A percentile compares a stretch with the other conserved stretches of the same genome.
Conservation (phyloP, 2,888 invertebrate species). For the Tridacna gigas region DNA sequence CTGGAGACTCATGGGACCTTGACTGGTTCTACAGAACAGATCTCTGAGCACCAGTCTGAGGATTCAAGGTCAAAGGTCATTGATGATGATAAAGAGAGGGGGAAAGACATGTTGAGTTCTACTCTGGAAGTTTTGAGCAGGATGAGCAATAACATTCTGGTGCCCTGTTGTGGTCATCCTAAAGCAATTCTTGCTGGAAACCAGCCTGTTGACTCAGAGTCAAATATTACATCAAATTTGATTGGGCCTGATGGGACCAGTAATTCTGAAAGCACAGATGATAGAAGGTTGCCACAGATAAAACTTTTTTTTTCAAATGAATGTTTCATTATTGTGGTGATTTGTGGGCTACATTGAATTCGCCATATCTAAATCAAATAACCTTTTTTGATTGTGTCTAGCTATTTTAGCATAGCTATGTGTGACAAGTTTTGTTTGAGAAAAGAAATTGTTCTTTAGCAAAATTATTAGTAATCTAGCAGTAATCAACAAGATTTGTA, state of each 20-base stretch:
- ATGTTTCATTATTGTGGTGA: too few relatives aligned
- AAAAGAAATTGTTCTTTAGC: too few relatives aligned
- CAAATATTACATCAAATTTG: slow-evolving; percentile 11
- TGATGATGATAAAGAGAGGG: not conserved
- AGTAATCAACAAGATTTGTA: too few relatives aligned
- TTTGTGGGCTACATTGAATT: too few relatives aligned
- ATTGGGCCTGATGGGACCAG: not conserved
- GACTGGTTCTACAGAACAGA: not conserved
- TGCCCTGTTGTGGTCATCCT: slow-evolving; percentile 22
- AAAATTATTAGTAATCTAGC: too few relatives aligned
- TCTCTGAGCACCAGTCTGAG: slow-evolving; percentile 17
- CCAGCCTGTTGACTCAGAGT: slow-evolving; percentile 5
- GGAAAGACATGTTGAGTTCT: slow-evolving; percentile 6
- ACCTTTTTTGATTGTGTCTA: too few relatives aligned
- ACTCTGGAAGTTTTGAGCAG: slow-evolving; percentile 7
- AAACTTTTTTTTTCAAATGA: too few relatives aligned
- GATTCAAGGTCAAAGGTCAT: not conserved
- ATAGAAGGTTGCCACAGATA: too few relatives aligned
- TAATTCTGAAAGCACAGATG: too few relatives aligned
- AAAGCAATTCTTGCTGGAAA: not conserved
- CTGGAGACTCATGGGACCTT: not conserved
- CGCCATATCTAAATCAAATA: too few relatives aligned
- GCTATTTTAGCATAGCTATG: too few relatives aligned
- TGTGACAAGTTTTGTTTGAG: too few relatives aligned
- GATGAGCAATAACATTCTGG: slow-evolving; percentile 6